Conservation (phyloP, 2,113 vertebrate species). For the Carettochelys insculpta region DNA sequence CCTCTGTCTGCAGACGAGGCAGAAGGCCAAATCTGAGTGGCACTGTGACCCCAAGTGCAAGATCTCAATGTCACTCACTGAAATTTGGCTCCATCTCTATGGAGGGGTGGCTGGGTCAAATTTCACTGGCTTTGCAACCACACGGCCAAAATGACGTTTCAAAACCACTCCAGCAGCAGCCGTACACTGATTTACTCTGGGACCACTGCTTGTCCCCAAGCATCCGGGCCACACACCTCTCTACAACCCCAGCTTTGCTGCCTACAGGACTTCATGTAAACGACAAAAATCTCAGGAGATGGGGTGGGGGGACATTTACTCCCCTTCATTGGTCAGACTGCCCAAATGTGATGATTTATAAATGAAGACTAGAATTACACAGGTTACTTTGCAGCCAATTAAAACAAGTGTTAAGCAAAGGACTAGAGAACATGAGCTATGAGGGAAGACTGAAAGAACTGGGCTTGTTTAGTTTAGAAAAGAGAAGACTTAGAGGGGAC, state of each 20-base stretch:
- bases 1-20: not conserved
- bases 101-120: too few relatives aligned
- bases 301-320: not conserved
- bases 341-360: slow-evolving; percentile 54
- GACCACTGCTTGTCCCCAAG: not conserved
- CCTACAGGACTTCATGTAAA: not conserved
- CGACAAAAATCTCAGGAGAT: not conserved
- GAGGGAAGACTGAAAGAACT: too few relatives aligned
- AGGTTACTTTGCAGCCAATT: slow-evolving; percentile 64
- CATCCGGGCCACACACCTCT: not conserved
- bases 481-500: too few relatives aligned
- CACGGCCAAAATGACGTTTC: not conserved
- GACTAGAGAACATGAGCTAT: too few relatives aligned
- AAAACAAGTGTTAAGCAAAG: slow-evolving; percentile 68
- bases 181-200: not conserved
- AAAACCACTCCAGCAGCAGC: not conserved
- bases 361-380: slow-evolving; percentile 67
- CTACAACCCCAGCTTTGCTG: not conserved
- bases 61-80: not conserved
- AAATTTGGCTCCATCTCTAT: not conserved
- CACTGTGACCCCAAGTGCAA: too few relatives aligned
- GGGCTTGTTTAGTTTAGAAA: too few relatives aligned
- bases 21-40: not conserved
- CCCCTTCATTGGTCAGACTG: not conserved
- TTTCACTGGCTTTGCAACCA: not conserved